Evolutionary conservation across 37 sponge, comb jelly and placozoan species (phyloP).

Genomic region (Agelas oroides): DNA sequence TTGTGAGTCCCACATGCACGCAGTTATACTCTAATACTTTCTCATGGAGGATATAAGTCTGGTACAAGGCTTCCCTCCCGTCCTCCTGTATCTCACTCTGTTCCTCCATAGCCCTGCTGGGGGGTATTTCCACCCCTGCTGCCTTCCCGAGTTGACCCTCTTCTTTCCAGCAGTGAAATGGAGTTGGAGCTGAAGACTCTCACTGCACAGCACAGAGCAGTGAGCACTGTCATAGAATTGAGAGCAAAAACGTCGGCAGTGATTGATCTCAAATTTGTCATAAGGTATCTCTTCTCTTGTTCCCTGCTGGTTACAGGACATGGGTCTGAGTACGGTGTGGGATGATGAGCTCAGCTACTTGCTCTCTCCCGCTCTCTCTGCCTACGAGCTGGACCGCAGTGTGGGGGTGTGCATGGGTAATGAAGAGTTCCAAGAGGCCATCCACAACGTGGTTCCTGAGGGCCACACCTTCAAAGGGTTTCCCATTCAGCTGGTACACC

Average conservation of each 20-base stretch:
- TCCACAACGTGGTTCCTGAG: conserved; percentile 73
- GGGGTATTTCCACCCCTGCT: conserved; percentile 50
- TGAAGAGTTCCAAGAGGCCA: conserved; percentile 96
- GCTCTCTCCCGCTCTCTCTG: conserved; percentile 85
- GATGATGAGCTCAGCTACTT: conserved; percentile 88
- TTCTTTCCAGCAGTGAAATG: conserved; percentile 55
- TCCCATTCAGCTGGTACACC: conserved; percentile 90
- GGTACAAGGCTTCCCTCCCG: too few relatives aligned
- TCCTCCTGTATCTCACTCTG: too few relatives aligned
- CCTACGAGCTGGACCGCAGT: conserved; percentile 94
- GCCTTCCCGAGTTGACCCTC: conserved; percentile 58
- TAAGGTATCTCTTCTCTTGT: background rate
- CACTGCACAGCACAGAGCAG: conserved; percentile 73
- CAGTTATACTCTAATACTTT: too few relatives aligned
- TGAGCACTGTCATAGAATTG: background rate
- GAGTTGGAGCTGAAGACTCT: conserved; percentile 79
- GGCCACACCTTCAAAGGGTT: conserved; percentile 99
- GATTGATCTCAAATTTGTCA: too few relatives aligned
- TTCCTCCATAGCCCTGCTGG: conserved; percentile 7
- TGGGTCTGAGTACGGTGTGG: conserved; percentile 88
- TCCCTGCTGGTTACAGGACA: conserved; percentile 52
- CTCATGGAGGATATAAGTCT: too few relatives aligned
- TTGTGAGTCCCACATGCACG: too few relatives aligned
- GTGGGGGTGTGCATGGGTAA: conserved; percentile 78
- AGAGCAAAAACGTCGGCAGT: too few relatives aligned